Evolutionary conservation across 2,888 invertebrate genomes (phyloP), one percentile per base, ranked within the genome.

Genomic region (Nasonovia ribisnigri): DNA sequence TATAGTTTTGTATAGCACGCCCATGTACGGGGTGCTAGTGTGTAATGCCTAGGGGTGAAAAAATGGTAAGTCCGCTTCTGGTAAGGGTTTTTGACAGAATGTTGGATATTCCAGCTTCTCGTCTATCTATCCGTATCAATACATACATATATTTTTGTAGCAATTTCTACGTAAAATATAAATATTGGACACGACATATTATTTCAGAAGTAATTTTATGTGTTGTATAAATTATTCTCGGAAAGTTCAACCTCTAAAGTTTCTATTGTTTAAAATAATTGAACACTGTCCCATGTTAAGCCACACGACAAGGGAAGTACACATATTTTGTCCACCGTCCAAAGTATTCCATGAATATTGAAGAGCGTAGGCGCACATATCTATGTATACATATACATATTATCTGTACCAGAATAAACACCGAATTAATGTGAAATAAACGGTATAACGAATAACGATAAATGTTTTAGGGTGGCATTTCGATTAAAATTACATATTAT

Each of bases 281-380:
- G 29, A n/a, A 86, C 86, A 29, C 48, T 29, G 29, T 86, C 86
- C 16, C 46, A 29, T 46, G 46, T 86, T 86, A 86, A 86, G 86
- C 86, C 86, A 46, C 46, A 29, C 86, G 86, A 46, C 86, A 46
- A 29, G 48, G 86, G 48, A 46, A n/a, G 48, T 86, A 26, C 43
- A 26, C 29, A 46, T 29, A 46, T 46, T 46, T 29, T 86, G 46
- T 46, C 43, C 86, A 48, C 43, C 29, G 86, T 86, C 43, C 46
- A 46, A 46, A 46, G 46, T 86, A 46, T 86, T n/a, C 48, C 86
- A 16, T 46, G 86, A 86, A 86, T 46, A 86, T 46, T 86, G 86
- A 48, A 86, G 29, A 29, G 16, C 46, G 29, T 46, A 5, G 46
- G 48, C 46, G 6, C 46, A 46, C 86, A 29, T 13, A 46, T 36